Evolutionary conservation across 2,888 invertebrate species (phyloP), one percentile per base, ranked within the genome.

Genomic region (Atherix ibis): DNA sequence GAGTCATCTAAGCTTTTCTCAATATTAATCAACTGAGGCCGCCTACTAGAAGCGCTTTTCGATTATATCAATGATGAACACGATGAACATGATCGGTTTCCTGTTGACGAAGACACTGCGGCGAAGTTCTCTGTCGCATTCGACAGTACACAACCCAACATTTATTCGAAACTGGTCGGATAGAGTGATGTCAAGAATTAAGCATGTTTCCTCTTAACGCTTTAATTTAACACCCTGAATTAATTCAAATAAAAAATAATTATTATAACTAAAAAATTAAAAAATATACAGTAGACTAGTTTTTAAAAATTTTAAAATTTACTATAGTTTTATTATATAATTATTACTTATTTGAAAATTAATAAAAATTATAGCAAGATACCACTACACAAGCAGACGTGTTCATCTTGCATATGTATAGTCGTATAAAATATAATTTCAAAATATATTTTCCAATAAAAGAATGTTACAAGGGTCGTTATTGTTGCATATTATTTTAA

Each of bases 201-300:
- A 34, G 68, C 43, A 97, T 98, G 69, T 97, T 97, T 26, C 97
- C 95, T 46, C 98, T 78, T 15, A 98, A 72, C 12, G 97, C 95
- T 65, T 98, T 98, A 62, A 98, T 98, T 70, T 98, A 98, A 72
- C 98, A 98, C 47, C 97, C 97, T 97, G 75, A n/a, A 31, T n/a
- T n/a, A n/a, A n/a, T n/a, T n/a, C n/a, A n/a, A n/a, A n/a, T n/a
- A n/a, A n/a, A n/a, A n/a, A n/a, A n/a, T n/a, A n/a, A n/a, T n/a
- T n/a, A n/a, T n/a, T n/a, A n/a, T n/a, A n/a, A n/a, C n/a, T n/a
- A n/a, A n/a, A n/a, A n/a, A n/a, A n/a, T n/a, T n/a, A n/a, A n/a
- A n/a, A n/a, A n/a, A n/a, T n/a, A n/a, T n/a, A n/a, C n/a, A n/a
- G n/a, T n/a, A n/a, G n/a, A n/a, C n/a, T n/a, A n/a, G n/a, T 22